A percentile compares a stretch with the other conserved stretches of the same genome.
Conservation (phyloP, 1,140 invertebrate species). For the Macrobrachium nipponense region DNA sequence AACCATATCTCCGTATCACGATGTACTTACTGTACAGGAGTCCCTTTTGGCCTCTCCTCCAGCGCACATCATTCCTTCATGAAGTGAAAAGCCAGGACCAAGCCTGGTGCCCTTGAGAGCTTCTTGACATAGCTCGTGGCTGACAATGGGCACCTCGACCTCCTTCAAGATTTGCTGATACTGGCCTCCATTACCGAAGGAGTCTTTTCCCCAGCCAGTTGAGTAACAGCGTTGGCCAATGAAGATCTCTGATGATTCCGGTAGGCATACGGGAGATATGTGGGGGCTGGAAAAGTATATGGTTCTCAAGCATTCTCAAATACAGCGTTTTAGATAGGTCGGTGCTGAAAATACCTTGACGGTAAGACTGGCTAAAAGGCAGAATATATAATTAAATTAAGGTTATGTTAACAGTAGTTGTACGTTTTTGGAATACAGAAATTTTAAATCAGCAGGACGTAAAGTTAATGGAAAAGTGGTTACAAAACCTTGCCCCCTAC, state of each 20-base stretch:
- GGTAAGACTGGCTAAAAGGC: no score
- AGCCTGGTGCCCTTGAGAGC: conserved; percentile 70
- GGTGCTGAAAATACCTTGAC: no score
- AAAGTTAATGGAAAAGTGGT: no score
- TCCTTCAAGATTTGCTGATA: conserved; percentile 89
- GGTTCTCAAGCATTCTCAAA: no score
- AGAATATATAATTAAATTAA: no score
- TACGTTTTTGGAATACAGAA: no score
- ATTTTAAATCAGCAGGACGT: no score
- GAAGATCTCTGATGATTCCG: conserved; percentile 78
- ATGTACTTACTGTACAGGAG: conserved; percentile 68
- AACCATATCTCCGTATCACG: no score
- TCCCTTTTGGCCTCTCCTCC: conserved; percentile 94
- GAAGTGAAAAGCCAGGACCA: conserved; percentile 69
- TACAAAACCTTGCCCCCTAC: no score
- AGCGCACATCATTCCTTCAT: conserved; percentile 85
- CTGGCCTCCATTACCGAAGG: conserved; percentile 88
- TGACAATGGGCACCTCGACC: conserved; percentile 68
- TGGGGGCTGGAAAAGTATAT: conserved; percentile 75
- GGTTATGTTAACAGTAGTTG: no score
- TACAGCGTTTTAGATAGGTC: no score
- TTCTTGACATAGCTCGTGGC: conserved; percentile 69
- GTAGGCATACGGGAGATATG: conserved; percentile 70
- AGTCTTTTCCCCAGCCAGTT: conserved; percentile 94
- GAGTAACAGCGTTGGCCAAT: conserved; percentile 86